Conservation (phyloP, 2,888 invertebrate species). For the Phymatocera aterrima region DNA sequence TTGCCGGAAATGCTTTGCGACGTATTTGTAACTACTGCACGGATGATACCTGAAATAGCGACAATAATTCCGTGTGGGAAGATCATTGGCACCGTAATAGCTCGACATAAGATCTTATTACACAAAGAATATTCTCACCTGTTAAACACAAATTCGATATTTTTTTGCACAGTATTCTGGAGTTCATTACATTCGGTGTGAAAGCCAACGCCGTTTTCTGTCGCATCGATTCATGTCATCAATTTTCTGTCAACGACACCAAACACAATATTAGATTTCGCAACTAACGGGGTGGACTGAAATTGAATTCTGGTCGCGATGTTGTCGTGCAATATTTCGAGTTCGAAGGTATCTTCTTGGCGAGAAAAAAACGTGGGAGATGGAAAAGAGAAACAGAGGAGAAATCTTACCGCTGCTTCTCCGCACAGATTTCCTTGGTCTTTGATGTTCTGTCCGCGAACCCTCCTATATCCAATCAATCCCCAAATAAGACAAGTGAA, state of each 20-base stretch:
- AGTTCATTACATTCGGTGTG: neutral
- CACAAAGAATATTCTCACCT: too few relatives aligned
- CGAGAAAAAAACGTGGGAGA: neutral
- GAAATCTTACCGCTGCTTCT: neutral
- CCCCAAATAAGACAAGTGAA: slow-evolving; percentile 55
- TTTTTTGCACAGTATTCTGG: neutral
- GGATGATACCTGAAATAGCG: too few relatives aligned
- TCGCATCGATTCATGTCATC: too few relatives aligned
- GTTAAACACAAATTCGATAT: neutral
- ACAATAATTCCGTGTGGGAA: too few relatives aligned
- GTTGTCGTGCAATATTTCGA: neutral
- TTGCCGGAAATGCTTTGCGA: neutral
- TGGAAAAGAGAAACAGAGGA: neutral
- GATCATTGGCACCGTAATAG: too few relatives aligned
- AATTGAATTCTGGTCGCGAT: neutral
- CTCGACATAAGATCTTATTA: too few relatives aligned
- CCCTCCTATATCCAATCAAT: slow-evolving; percentile 70
- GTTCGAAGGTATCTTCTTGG: neutral
- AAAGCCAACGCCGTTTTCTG: neutral
- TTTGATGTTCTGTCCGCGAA: slow-evolving; percentile 64
- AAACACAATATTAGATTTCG: neutral
- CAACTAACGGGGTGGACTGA: too few relatives aligned
- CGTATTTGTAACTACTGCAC: neutral
- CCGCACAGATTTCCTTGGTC: slow-evolving; percentile 60
- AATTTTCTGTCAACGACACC: neutral